Base-by-base conservation (phyloP, 2,888 invertebrate genomes). In the Cheilosia soror region DNA sequence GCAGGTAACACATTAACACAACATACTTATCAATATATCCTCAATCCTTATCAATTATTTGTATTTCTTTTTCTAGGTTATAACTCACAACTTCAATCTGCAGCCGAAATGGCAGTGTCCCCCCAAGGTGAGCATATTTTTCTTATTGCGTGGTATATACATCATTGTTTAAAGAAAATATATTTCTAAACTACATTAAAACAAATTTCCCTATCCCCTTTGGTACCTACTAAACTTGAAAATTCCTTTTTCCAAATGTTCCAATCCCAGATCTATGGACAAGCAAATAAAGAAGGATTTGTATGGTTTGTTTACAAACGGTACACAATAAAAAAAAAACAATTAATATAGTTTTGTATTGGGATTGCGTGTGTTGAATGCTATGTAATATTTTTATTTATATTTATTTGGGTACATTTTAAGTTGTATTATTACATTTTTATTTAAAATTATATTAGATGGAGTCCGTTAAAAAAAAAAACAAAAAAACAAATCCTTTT, bases 91-190 rank as follows among this genome's bases (percentile, higher is more conserved):
- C 89, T 92, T 85, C 92, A 91, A 89, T 90, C 91, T 87, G 91
- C 92, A 88, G 96, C 96, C 93, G 96, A 95, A 92, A 93, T 96
- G 91, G 96, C 96, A 89, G 95, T 96, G 91, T 96, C 96, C 90
- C 96, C 96, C 90, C 96, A 96, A 96, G 96, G 96, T 96, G 95
- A 95, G 96, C 94, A 89, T 89, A 76, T 79, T 87, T 80, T 89
- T 89, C 88, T 88, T 89, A 93, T 93, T 93, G 93, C 89, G 87
- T 89, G 89, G 88, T 89, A 88, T 89, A 89, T 87, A 89, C 88
- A 88, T 88, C 89, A 87, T 89, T 89, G 93, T 92, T 93, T 92
- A 93, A 91, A 88, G 93, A 93, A 93, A 93, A 75, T 25, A 69
- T 71, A 81, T 75, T 58, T 78, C 78, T 79, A 25, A 65, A 68